Evolutionary conservation across 2,888 invertebrate species (phyloP), one percentile per base, ranked within the genome.

Genomic region (Caenorhabditis sp.): DNA sequence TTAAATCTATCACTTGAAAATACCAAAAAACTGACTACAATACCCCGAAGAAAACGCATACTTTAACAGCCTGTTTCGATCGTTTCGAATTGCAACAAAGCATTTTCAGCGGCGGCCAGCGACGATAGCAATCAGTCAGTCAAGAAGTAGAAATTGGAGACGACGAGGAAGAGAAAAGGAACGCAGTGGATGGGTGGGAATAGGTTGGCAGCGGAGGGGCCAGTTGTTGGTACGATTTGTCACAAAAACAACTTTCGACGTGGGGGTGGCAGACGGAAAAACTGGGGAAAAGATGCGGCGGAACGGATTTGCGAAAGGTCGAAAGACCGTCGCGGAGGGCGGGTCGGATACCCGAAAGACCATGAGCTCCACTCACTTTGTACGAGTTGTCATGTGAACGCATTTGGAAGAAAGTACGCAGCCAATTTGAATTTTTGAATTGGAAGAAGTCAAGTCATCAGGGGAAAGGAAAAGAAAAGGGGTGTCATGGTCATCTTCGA

Each of bases 11-110:
- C n/a, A 56, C 15, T 26, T 55, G 32, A 32, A 40, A 11, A 13
- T 5, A 2, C 13, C 13, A 11, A 40, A 13, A 40, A 40, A 37
- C 58, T 18, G 20, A 22, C 15, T 18, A 32, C 53, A 55, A 55
- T 9, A n/a, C n/a, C n/a, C n/a, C n/a, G n/a, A 58, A 58, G 18
- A 58, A 32, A 1, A 26, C 4, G 28, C 47, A 20, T 61, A 70
- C 70, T 32, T 35, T 51, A n/a, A 71, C 44, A 0, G 65, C 61
- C n/a, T 60, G 58, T 50, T 61, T 76, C 9, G 58, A 55, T 13
- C 32, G 50, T 55, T 76, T 76, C 47, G 32, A 37, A 37, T 22
- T 51, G 22, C 51, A 68, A 53, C 61, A 65, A 2, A 76, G 53
- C 74, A 76, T 67, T 35, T 32, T 35, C 28, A 40, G 18, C 8